Evolutionary conservation across 1,140 invertebrate species (phyloP).

Genomic region (Orussus abietinus): DNA sequence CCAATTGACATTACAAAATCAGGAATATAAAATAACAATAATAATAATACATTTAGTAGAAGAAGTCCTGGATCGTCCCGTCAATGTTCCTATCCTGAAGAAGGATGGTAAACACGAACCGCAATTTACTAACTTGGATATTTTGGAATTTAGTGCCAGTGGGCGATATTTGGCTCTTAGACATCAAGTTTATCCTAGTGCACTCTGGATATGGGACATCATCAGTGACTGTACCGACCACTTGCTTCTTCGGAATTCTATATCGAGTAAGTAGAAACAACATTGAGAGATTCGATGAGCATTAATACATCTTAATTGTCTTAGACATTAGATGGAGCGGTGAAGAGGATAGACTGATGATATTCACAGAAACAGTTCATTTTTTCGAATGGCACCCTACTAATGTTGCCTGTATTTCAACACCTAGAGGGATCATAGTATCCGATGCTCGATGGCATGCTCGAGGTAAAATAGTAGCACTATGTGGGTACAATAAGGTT

Average conservation of each 20-base stretch:
- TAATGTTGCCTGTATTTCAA: constrained; percentile 23
- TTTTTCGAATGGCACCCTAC: constrained; percentile 42
- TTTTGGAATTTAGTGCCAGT: constrained; percentile 44
- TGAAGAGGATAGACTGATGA: no score
- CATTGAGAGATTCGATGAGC: no score
- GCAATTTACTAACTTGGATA: constrained; percentile 34
- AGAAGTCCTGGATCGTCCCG: constrained; percentile 38
- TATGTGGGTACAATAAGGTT: constrained; percentile 40
- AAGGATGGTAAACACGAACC: constrained; percentile 23
- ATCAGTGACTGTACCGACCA: constrained; percentile 39
- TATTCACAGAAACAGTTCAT: constrained; percentile 35
- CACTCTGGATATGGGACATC: constrained; percentile 48
- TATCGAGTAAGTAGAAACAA: constrained; percentile 35
- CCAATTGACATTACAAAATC: constrained; percentile 1
- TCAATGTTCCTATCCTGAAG: constrained; percentile 42
- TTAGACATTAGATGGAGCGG: neutral
- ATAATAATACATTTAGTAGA: constrained; percentile 32
- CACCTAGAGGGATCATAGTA: constrained; percentile 34
- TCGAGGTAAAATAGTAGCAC: constrained; percentile 25
- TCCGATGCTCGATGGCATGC: constrained; percentile 40
- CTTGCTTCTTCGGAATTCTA: constrained; percentile 40
- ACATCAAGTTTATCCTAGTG: constrained; percentile 45
- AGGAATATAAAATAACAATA: constrained; percentile 8
- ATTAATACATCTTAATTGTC: neutral
- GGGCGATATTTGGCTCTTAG: constrained; percentile 44